phyloP scores from a whole-genome alignment of 2,888 invertebrate species.

The Apamea monoglypha region DNA sequence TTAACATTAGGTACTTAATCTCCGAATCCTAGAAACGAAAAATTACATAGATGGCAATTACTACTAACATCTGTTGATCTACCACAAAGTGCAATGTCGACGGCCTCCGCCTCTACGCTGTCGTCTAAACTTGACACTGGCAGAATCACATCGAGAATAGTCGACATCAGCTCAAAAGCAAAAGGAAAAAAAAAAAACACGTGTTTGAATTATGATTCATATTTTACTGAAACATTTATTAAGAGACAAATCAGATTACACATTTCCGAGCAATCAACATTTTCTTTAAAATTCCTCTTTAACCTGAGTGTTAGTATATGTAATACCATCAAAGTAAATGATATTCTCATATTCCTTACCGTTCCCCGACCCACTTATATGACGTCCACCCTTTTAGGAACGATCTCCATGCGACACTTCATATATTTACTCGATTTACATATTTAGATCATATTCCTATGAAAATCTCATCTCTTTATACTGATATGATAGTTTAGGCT shows the following conservation, averaged over 20 bases:
- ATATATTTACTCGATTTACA: constrained; percentile 48
- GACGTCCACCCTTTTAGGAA: background rate
- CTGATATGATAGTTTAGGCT: background rate
- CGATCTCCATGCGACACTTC: constrained; percentile 24
- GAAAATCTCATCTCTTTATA: constrained; percentile 6
- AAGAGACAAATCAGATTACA: background rate
- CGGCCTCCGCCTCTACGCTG: too few relatives aligned
- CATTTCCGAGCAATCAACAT: background rate
- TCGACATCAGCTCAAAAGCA: too few relatives aligned
- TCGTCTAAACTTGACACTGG: too few relatives aligned
- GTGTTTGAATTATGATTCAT: background rate
- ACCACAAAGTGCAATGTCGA: too few relatives aligned
- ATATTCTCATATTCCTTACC: constrained; percentile 13
- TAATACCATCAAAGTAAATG: constrained; percentile 20
- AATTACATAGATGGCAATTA: too few relatives aligned
- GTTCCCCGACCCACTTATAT: constrained; percentile 11
- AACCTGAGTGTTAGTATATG: background rate
- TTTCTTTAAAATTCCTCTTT: constrained; percentile 8
- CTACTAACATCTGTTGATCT: too few relatives aligned
- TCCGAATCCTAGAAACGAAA: too few relatives aligned
- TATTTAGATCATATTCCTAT: constrained; percentile 26
- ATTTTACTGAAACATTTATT: background rate
- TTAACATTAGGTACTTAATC: background rate
- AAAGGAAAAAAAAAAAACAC: too few relatives aligned
- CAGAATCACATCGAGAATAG: too few relatives aligned